Conservation (phyloP, 2,113 vertebrate species). For the Sylvietta virens region DNA sequence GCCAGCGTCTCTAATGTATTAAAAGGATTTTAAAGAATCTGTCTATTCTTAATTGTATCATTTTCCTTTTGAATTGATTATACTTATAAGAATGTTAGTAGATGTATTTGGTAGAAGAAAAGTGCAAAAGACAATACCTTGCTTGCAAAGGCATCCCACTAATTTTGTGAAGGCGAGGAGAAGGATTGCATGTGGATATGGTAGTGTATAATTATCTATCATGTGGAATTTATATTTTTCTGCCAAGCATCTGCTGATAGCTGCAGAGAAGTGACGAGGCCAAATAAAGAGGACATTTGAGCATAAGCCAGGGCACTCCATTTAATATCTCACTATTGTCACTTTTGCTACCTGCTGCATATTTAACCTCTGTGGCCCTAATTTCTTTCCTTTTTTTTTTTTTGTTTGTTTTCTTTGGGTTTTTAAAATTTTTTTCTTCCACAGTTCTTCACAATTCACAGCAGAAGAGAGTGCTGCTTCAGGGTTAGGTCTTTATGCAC, state of each 20-base stretch:
- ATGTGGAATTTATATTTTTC: background rate
- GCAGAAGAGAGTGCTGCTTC: background rate
- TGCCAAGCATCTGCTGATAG: background rate
- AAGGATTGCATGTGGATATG: background rate
- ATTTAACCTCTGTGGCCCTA: background rate
- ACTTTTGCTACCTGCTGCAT: background rate
- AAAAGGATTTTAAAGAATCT: background rate
- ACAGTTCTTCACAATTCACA: background rate
- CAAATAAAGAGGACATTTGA: background rate
- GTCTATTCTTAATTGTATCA: background rate
- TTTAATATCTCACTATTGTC: background rate
- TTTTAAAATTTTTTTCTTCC: background rate
- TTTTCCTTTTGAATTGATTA: background rate
- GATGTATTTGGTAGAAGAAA: background rate
- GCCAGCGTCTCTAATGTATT: background rate
- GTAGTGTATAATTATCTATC: background rate
- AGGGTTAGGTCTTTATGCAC: background rate
- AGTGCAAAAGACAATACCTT: background rate
- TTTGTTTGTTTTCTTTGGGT: background rate
- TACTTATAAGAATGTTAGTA: background rate
- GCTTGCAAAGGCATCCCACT: background rate
- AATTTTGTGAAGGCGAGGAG: background rate
- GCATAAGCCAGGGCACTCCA: background rate
- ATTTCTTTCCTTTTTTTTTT: background rate
- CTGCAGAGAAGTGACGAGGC: background rate